Conservation (phyloP, 2,797 vertebrate species). For the Nyctibius grandis region DNA sequence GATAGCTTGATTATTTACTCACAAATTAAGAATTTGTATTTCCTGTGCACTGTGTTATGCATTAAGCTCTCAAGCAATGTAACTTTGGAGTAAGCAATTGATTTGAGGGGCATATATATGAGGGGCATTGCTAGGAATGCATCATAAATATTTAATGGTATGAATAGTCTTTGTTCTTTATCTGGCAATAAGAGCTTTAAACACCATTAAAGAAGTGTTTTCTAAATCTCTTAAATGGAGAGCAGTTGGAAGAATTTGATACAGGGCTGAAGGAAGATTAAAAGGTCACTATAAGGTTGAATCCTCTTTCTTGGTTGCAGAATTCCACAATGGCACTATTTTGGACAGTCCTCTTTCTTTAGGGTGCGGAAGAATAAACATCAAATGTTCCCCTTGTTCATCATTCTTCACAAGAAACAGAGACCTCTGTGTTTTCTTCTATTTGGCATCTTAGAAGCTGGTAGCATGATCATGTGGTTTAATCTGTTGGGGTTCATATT, state of each 20-base stretch:
- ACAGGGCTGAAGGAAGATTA: constrained; percentile 31
- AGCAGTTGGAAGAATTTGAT: constrained; percentile 34
- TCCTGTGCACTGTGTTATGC: constrained; percentile 12
- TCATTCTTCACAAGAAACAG: constrained; percentile 73
- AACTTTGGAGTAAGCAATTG: constrained; percentile 57
- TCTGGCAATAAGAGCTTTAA: constrained; percentile 42
- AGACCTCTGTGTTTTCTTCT: constrained; percentile 74
- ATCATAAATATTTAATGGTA: constrained; percentile 51
- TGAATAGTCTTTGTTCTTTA: constrained; percentile 49
- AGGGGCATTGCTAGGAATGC: constrained; percentile 14
- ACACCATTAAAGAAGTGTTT: constrained; percentile 66
- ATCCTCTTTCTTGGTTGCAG: constrained; percentile 75
- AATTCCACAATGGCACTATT: constrained; percentile 79
- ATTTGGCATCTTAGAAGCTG: constrained; percentile 35
- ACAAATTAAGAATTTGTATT: constrained; percentile 33
- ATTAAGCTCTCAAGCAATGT: constrained; percentile 57
- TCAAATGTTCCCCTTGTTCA: constrained; percentile 86
- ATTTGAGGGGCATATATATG: constrained; percentile 18
- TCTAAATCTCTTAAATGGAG: constrained; percentile 35
- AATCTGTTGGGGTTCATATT: constrained; percentile 28
- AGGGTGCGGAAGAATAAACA: constrained; percentile 71
- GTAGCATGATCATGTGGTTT: constrained; percentile 40
- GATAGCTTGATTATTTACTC: constrained; percentile 47
- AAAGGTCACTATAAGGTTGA: constrained; percentile 76
- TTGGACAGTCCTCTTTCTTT: constrained; percentile 73